phyloP scores from a whole-genome alignment of 2,797 vertebrate species.

The Mormyrus proboscirostris region DNA sequence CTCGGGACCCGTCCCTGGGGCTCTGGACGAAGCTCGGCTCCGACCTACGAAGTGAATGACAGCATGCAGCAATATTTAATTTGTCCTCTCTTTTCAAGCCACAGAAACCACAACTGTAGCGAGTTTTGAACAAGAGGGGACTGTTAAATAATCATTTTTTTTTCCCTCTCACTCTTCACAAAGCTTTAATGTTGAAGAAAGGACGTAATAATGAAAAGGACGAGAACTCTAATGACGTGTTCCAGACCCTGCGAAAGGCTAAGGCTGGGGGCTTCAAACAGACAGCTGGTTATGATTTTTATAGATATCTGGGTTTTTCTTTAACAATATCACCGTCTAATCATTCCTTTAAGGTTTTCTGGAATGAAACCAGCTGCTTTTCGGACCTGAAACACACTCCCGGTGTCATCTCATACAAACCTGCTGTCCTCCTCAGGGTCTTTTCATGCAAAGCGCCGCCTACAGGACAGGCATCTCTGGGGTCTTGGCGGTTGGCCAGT shows the following conservation, averaged over 20 bases:
- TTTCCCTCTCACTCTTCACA: constrained; percentile 28
- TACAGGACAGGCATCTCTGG: background rate
- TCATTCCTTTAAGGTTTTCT: constrained; percentile 23
- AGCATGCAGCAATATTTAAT: constrained; percentile 26
- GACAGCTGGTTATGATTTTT: constrained; percentile 36
- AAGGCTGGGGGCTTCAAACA: constrained; percentile 27
- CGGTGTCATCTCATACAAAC: background rate
- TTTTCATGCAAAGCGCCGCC: background rate
- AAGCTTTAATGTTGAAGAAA: constrained; percentile 29
- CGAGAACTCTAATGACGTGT: constrained; percentile 35
- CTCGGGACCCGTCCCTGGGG: background rate
- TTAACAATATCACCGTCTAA: constrained; percentile 30
- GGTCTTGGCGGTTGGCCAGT: background rate
- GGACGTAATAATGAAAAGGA: constrained; percentile 38
- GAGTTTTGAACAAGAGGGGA: constrained; percentile 6
- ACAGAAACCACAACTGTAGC: constrained; percentile 26
- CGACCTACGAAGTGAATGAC: constrained; percentile 32
- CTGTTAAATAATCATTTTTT: constrained; percentile 25
- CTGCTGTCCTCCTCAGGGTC: background rate
- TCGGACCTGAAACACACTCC: constrained; percentile 9
- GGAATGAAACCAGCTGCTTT: constrained; percentile 25
- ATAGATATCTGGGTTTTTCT: constrained; percentile 19
- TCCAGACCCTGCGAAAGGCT: constrained; percentile 30
- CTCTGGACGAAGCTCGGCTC: constrained; percentile 20
- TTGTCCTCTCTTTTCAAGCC: constrained; percentile 17